Evolutionary conservation across 2,797 vertebrate genomes (phyloP).

Genomic region (Myotis myotis): DNA sequence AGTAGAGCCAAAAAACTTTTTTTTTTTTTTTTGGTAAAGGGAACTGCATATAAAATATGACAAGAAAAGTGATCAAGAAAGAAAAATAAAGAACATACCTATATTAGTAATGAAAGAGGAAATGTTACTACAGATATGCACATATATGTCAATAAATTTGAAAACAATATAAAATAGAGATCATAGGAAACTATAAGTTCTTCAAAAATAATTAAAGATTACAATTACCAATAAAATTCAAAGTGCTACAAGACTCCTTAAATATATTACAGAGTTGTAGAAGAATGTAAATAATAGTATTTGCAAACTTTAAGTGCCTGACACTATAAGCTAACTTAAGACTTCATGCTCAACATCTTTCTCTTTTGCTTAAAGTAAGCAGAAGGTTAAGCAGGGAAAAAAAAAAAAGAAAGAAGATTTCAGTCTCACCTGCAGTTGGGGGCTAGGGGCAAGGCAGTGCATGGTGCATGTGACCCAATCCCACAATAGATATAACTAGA

Average conservation of each 20-base stretch:
- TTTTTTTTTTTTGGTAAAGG: not conserved
- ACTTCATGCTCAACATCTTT: not conserved
- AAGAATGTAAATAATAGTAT: not conserved
- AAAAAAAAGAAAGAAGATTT: not conserved
- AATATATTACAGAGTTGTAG: not conserved
- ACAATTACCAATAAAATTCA: not conserved
- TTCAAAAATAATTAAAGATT: not conserved
- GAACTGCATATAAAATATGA: not conserved
- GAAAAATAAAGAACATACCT: not conserved
- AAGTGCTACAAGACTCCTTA: not conserved
- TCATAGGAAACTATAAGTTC: not conserved
- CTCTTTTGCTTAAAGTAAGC: not conserved
- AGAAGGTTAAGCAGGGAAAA: not conserved
- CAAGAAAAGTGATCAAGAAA: not conserved
- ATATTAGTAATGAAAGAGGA: not conserved
- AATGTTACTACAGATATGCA: not conserved
- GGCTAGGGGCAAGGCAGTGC: not conserved
- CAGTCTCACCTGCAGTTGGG: not conserved
- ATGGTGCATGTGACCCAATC: not conserved
- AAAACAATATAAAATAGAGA: slow-evolving; percentile 22
- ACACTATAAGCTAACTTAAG: not conserved
- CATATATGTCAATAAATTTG: not conserved
- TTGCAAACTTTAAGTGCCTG: not conserved
- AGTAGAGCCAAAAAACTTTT: not conserved
- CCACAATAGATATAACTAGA: not conserved